These are phyloP conservation scores for Paragorgia papillata DNA, from an alignment of 92 coral and sea anemone species.

Conservation along the genomic window DNA sequence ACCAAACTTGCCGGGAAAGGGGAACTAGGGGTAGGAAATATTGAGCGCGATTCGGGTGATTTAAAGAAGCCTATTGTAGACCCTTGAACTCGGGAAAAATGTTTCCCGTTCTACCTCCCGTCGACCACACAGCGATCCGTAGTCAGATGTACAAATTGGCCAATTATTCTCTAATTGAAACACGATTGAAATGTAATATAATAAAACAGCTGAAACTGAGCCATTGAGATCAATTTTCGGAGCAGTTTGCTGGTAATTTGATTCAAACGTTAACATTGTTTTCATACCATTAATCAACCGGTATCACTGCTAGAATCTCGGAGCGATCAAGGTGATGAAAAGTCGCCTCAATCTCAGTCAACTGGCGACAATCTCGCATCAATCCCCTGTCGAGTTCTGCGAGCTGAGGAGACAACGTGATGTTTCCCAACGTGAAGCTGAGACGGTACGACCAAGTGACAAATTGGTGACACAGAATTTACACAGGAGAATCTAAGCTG, in stretches of 20 bases:
- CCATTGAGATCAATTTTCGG: not conserved
- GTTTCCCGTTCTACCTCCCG: conserved; percentile 8
- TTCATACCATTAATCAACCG: not conserved
- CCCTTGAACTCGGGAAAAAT: not conserved
- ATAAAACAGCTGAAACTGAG: not conserved
- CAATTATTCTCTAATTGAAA: conserved; percentile 31
- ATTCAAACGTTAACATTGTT: not conserved
- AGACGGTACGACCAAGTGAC: not conserved
- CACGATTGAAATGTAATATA: conserved; percentile 17
- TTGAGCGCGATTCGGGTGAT: too few species aligned
- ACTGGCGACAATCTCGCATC: too few species aligned
- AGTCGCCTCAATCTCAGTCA: conserved; percentile 2
- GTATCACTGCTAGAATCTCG: conserved; percentile 6
- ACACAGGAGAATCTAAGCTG: conserved; percentile 11
- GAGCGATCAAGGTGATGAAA: conserved; percentile 20
- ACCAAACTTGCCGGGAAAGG: too few species aligned
- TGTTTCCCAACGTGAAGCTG: not conserved
- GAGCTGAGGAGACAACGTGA: conserved; percentile 1
- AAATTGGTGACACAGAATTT: conserved; percentile 1
- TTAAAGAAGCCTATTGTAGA: too few species aligned
- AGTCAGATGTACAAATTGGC: conserved; percentile 25
- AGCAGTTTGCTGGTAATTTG: not conserved
- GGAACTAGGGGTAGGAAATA: too few species aligned
- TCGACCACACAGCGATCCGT: not conserved
- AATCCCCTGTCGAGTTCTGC: not conserved